These are phyloP conservation scores for Gavia stellata DNA, from an alignment of 2,113 vertebrate species.

Conservation along the genomic window DNA sequence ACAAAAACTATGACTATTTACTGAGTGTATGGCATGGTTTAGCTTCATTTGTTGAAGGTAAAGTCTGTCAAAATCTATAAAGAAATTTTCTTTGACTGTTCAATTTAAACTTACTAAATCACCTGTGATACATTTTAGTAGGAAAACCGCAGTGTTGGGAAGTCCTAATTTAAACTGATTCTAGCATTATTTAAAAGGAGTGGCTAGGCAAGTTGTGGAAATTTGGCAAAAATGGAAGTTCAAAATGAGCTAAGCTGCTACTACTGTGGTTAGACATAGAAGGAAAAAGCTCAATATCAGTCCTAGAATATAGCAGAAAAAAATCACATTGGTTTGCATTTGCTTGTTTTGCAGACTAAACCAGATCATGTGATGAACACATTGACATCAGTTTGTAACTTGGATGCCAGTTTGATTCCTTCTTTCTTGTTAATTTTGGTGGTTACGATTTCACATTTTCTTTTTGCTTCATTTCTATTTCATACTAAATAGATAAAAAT, in stretches of 20 bases:
- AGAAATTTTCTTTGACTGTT: background rate
- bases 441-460: background rate
- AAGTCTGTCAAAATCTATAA: background rate
- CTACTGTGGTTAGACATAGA: background rate
- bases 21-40: background rate
- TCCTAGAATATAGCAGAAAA: background rate
- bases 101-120: background rate
- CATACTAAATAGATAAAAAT: background rate
- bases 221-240: background rate
- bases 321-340: background rate
- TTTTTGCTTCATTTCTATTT: background rate
- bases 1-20: background rate
- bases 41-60: background rate
- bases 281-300: background rate
- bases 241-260: background rate
- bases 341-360: background rate
- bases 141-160: background rate
- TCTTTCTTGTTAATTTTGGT: background rate
- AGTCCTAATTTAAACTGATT: background rate
- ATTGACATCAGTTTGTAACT: background rate
- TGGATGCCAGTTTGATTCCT: background rate
- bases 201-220: background rate
- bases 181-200: background rate
- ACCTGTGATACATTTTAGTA: background rate
- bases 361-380: background rate